These are phyloP conservation scores for Hippocampus barbouri DNA, from an alignment of 2,113 vertebrate species.

Conservation along the genomic window DNA sequence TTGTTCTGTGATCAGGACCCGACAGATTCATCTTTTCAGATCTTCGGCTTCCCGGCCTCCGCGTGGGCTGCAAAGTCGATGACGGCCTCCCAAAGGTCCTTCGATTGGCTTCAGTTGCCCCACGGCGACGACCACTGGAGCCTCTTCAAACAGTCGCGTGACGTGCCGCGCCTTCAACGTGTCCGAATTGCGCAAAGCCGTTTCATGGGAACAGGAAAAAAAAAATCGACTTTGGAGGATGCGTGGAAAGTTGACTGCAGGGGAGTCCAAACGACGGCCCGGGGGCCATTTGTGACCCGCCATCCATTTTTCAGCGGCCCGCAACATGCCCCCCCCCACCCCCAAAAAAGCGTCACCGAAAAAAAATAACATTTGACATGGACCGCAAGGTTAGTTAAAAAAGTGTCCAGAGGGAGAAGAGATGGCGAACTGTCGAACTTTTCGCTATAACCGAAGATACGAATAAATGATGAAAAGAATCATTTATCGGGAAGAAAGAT, in stretches of 20 bases:
- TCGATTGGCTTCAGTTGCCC: neutral
- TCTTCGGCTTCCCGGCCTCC: conserved; percentile 41
- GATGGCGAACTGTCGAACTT: too few species aligned
- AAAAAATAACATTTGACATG: too few species aligned
- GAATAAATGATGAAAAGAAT: too few species aligned
- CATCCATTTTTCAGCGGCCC: too few species aligned
- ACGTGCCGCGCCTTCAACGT: conserved; percentile 21
- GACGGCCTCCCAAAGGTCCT: conserved; percentile 38
- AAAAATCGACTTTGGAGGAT: neutral
- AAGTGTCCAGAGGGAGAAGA: too few species aligned
- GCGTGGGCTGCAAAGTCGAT: conserved; percentile 67
- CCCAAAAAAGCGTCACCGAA: too few species aligned
- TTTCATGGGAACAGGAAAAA: neutral
- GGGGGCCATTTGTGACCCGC: too few species aligned
- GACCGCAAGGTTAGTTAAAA: too few species aligned
- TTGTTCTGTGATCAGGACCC: conserved; percentile 65
- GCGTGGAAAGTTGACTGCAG: neutral
- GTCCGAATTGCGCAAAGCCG: neutral
- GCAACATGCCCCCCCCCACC: too few species aligned
- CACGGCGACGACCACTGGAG: conserved; percentile 19
- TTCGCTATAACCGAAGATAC: too few species aligned
- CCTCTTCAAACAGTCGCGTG: conserved; percentile 23
- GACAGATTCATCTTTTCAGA: conserved; percentile 62
- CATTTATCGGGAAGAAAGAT: too few species aligned
- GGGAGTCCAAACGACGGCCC: too few species aligned